These are phyloP conservation scores for Tragopan temminckii DNA, from an alignment of 2,797 vertebrate species.

Conservation along the genomic window DNA sequence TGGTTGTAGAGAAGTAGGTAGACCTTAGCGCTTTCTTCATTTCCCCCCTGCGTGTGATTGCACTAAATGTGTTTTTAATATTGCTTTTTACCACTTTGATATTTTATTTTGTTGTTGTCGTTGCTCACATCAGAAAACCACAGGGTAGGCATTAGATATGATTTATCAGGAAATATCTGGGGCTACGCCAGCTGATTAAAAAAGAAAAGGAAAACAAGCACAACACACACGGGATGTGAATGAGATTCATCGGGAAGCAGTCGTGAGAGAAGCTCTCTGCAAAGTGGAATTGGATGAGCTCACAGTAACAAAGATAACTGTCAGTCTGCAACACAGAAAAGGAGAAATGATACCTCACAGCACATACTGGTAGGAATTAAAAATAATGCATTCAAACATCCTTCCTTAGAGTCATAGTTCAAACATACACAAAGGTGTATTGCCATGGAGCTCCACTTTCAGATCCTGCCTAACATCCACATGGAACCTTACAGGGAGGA, in stretches of 20 bases:
- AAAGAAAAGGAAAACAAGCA: conserved; percentile 38
- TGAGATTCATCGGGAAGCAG: conserved; percentile 11
- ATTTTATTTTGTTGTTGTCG: conserved; percentile 42
- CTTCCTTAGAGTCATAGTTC: not conserved
- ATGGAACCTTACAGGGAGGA: not conserved
- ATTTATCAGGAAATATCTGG: conserved; percentile 59
- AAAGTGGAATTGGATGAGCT: not conserved
- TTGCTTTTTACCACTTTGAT: conserved; percentile 51
- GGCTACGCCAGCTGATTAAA: conserved; percentile 47
- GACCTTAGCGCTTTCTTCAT: conserved; percentile 46
- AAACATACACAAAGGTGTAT: not conserved
- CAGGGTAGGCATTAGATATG: conserved; percentile 48
- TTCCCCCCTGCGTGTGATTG: conserved; percentile 23
- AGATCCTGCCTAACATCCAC: not conserved
- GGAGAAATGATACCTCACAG: not conserved
- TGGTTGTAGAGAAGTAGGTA: conserved; percentile 39
- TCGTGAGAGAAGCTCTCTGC: conserved; percentile 12
- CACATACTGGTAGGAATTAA: not conserved
- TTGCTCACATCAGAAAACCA: conserved; percentile 52
- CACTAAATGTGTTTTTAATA: conserved; percentile 61
- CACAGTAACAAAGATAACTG: not conserved
- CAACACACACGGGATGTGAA: conserved; percentile 8
- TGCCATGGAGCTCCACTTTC: not conserved
- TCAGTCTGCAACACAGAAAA: not conserved
- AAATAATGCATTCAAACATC: not conserved